Conservation (phyloP, 2,888 invertebrate genomes). For the Acronicta leporina region DNA sequence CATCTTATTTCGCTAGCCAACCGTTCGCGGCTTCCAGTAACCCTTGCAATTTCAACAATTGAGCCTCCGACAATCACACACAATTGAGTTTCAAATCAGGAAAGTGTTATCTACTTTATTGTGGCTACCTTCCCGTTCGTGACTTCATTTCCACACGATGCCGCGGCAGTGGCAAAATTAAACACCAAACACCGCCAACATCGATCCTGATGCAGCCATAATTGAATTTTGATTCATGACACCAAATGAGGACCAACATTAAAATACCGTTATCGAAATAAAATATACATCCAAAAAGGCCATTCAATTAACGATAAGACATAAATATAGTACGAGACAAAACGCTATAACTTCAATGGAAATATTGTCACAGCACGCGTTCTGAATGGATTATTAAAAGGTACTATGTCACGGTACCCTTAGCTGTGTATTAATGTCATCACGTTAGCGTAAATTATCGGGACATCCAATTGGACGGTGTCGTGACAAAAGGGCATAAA, state of each 20-base stretch:
- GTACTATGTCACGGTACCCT: constrained; percentile 70
- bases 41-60: constrained; percentile 58
- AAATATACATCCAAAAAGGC: constrained; percentile 54
- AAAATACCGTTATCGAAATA: constrained; percentile 42
- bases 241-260: constrained; percentile 42
- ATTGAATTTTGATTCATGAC: constrained; percentile 50
- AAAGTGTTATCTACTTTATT: constrained; percentile 65
- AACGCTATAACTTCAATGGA: constrained; percentile 61
- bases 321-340: constrained; percentile 67
- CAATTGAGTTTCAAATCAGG: constrained; percentile 66
- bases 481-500: constrained; percentile 86
- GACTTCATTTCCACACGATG: constrained; percentile 53
- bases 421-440: constrained; percentile 76
- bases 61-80: constrained; percentile 63
- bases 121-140: constrained; percentile 60
- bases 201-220: constrained; percentile 28
- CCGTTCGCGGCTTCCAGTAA: constrained; percentile 48
- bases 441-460: constrained; percentile 84
- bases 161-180: constrained; percentile 51
- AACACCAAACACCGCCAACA: constrained; percentile 26
- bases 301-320: constrained; percentile 68
- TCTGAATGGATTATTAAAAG: constrained; percentile 75
- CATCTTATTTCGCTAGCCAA: constrained; percentile 43
- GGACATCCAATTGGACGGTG: constrained; percentile 84
- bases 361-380: constrained; percentile 77